A percentile compares a stretch with the other conserved stretches of the same genome.
phyloP scores from a whole-genome alignment of 2,797 vertebrate species.

The Salarias fasciatus region DNA sequence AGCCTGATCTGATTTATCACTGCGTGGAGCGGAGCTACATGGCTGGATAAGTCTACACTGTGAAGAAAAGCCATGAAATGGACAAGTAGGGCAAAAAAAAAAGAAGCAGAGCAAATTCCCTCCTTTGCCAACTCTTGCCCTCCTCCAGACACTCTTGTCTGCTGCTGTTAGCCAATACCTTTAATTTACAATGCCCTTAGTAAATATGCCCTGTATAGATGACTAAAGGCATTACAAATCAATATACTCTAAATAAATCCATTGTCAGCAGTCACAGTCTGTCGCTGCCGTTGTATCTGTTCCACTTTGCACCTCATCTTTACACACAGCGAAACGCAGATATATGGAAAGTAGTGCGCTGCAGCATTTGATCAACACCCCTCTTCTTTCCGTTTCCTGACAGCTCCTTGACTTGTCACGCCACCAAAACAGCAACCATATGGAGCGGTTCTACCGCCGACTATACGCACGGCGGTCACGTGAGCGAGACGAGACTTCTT shows the following conservation, averaged over 20 bases:
- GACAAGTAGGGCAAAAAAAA: constrained; percentile 62
- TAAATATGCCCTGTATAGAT: constrained; percentile 47
- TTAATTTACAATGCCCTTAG: constrained; percentile 51
- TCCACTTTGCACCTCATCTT: constrained; percentile 19
- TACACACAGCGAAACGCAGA: not conserved
- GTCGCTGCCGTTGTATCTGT: not conserved
- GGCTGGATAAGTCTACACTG: constrained; percentile 58
- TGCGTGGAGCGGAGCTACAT: constrained; percentile 21
- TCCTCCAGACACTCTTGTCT: constrained; percentile 54
- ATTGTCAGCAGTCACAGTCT: not conserved
- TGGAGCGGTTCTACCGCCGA: constrained; percentile 19
- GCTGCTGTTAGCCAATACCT: constrained; percentile 54
- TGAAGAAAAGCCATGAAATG: constrained; percentile 61
- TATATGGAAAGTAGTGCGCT: constrained; percentile 12
- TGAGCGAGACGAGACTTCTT: constrained; percentile 39
- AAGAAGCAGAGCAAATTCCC: constrained; percentile 62
- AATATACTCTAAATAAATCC: constrained; percentile 30
- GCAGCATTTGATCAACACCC: constrained; percentile 5
- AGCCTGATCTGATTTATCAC: constrained; percentile 48
- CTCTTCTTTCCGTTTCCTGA: not conserved
- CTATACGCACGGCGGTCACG: constrained; percentile 23
- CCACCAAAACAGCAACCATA: constrained; percentile 8
- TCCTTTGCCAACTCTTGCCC: constrained; percentile 49
- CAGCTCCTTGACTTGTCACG: too few species aligned
- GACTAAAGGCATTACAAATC: constrained; percentile 33